Evolutionary conservation across 2,113 vertebrate species (phyloP), one percentile per base, ranked within the genome.

Genomic region (Phodopus roborovskii): DNA sequence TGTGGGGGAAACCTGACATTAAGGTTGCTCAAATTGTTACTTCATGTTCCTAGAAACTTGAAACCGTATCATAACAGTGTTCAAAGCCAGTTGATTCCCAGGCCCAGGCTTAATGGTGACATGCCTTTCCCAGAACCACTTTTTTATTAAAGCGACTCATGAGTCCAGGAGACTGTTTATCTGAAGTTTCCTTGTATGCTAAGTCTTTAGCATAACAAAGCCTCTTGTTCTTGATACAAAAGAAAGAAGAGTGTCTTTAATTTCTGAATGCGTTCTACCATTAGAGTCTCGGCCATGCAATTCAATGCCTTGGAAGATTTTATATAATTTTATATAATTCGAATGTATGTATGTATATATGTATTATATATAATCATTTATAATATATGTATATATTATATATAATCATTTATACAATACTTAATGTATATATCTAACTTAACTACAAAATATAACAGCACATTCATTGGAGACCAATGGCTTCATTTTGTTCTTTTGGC

Each of bases 371-470:
- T 45, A 45, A n/a, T n/a, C 45, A 45, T 45, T 4, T 45, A 45
- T 45, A 45, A 6, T 45, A 45, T 45, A 45, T 45, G 45, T 45
- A 45, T 45, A 45, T 45, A 45, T n/a, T n/a, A n/a, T n/a, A n/a
- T n/a, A n/a, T n/a, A n/a, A n/a, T n/a, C n/a, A n/a, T 92, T 74
- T 96, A 39, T 90, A 88, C 36, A 81, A 88, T 79, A 48, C 5
- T 88, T 20, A 90, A 17, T 88, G 30, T 17, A 17, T 58, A 33
- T 22, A 42, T 19, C 15, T 74, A 73, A 91, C 70, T 64, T 45
- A 91, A 7, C 30, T 12, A 83, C 4, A 70, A 73, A 39, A 30
- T 42, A 66, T 11, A 36, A 1, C 17, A 94, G 13, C 2, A 36
- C 11, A 90, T 81, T 84, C 7, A 50, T 60, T 73, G 10, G 19